Conservation (phyloP, 2,888 invertebrate genomes). For the Argyra leucocephala region DNA sequence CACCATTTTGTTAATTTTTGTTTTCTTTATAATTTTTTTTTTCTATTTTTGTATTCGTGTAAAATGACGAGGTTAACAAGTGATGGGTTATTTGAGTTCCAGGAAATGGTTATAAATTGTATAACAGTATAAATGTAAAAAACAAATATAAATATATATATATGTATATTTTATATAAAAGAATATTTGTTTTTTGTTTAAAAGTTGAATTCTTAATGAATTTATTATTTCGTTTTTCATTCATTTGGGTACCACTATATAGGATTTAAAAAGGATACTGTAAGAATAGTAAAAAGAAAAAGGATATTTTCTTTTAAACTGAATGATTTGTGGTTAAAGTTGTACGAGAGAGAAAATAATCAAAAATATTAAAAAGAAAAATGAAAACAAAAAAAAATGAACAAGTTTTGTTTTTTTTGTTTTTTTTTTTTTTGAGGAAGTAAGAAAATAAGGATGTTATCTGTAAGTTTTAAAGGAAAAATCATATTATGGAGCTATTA, state of each 20-base stretch:
- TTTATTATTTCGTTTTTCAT: background rate
- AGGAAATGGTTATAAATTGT: background rate
- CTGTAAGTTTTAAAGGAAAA: background rate
- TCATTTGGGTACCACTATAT: too few species aligned
- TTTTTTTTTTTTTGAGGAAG: background rate
- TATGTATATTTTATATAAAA: too few species aligned
- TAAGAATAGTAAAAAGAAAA: background rate
- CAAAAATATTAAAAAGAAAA: background rate
- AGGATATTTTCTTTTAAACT: background rate
- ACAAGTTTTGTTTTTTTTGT: too few species aligned
- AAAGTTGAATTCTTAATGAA: background rate
- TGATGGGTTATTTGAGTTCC: background rate
- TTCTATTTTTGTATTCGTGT: background rate
- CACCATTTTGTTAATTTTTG: too few species aligned
- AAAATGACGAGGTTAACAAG: background rate
- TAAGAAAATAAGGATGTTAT: background rate
- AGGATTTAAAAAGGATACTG: background rate
- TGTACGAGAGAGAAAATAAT: background rate
- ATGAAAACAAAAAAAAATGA: too few species aligned
- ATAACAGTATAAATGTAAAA: background rate
- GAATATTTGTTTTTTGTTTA: background rate
- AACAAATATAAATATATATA: too few species aligned
- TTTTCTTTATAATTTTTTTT: too few species aligned
- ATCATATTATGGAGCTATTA: too few species aligned
- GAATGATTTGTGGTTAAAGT: slow-evolving; percentile 3